Evolutionary conservation across 2,797 vertebrate genomes (phyloP).

Genomic region (Capromys pilorides): DNA sequence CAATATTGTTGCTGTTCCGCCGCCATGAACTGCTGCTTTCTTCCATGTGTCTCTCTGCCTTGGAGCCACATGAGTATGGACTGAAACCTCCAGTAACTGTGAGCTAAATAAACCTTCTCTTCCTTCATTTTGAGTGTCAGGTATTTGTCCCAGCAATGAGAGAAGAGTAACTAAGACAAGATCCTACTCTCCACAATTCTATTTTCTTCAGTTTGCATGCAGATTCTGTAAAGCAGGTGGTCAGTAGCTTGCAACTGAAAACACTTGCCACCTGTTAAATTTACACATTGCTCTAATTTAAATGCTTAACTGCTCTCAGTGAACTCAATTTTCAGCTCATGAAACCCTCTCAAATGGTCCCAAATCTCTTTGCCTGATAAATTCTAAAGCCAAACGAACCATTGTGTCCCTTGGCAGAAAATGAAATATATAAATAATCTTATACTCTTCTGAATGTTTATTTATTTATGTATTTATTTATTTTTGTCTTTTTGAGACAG

Average conservation of each 20-base stretch:
- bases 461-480: too few species aligned
- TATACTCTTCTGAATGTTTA: slow-evolving; percentile 46
- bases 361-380: slow-evolving; percentile 50
- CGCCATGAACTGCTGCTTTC: too few species aligned
- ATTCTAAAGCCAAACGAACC: slow-evolving; percentile 64
- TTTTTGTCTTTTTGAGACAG: too few species aligned
- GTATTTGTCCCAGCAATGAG: too few species aligned
- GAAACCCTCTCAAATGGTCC: slow-evolving; percentile 47
- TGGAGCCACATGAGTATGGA: too few species aligned
- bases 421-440: slow-evolving; percentile 59
- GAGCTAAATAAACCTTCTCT: too few species aligned
- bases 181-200: not conserved
- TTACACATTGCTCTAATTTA: slow-evolving; percentile 66
- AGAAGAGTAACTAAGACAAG: too few species aligned
- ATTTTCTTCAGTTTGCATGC: slow-evolving; percentile 61
- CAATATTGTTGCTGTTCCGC: too few species aligned
- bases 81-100: too few species aligned
- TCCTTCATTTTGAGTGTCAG: too few species aligned
- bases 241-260: slow-evolving; percentile 56
- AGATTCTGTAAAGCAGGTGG: slow-evolving; percentile 70
- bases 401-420: slow-evolving; percentile 54
- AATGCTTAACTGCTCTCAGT: slow-evolving; percentile 72
- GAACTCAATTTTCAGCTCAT: slow-evolving; percentile 66
- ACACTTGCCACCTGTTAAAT: slow-evolving; percentile 75
- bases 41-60: too few species aligned